phyloP scores from a whole-genome alignment of 2,797 vertebrate species.

The Gadopsis bispinosus region DNA sequence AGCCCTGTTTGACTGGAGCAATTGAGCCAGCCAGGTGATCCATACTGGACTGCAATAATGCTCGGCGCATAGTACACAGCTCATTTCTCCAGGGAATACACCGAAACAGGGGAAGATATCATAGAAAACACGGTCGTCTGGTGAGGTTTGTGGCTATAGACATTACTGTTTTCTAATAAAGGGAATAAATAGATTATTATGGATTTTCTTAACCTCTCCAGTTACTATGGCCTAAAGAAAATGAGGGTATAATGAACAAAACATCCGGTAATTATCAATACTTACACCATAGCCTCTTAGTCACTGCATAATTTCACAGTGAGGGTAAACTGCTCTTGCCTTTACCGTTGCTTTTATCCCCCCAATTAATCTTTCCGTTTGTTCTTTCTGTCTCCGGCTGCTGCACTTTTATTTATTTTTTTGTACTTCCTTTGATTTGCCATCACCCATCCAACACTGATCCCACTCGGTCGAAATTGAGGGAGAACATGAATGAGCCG shows the following conservation, averaged over 20 bases:
- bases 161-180: slow-evolving; percentile 18
- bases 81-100: slow-evolving; percentile 29
- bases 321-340: slow-evolving; percentile 17
- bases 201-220: slow-evolving; percentile 12
- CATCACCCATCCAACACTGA: slow-evolving; percentile 20
- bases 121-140: slow-evolving; percentile 5
- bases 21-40: slow-evolving; percentile 53
- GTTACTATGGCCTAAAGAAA: slow-evolving; percentile 12
- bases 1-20: slow-evolving; percentile 52
- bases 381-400: slow-evolving; percentile 19
- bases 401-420: slow-evolving; percentile 8
- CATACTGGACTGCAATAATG: slow-evolving; percentile 55
- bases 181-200: slow-evolving; percentile 8
- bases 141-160: slow-evolving; percentile 25
- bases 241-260: slow-evolving; percentile 24
- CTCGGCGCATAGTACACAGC: slow-evolving; percentile 25
- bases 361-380: slow-evolving; percentile 36
- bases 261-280: slow-evolving; percentile 28
- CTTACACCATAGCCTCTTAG: slow-evolving; percentile 24
- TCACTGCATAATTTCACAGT: slow-evolving; percentile 31
- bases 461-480: slow-evolving; percentile 38
- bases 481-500: slow-evolving; percentile 27
- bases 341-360: slow-evolving; percentile 17
- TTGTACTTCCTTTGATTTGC: slow-evolving; percentile 8
- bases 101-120: slow-evolving; percentile 7